A percentile compares a stretch with the other conserved stretches of the same genome.
These are phyloP conservation scores for Cepaea hortensis DNA, from an alignment of 2,888 invertebrate genomes.

Conservation along the genomic window DNA sequence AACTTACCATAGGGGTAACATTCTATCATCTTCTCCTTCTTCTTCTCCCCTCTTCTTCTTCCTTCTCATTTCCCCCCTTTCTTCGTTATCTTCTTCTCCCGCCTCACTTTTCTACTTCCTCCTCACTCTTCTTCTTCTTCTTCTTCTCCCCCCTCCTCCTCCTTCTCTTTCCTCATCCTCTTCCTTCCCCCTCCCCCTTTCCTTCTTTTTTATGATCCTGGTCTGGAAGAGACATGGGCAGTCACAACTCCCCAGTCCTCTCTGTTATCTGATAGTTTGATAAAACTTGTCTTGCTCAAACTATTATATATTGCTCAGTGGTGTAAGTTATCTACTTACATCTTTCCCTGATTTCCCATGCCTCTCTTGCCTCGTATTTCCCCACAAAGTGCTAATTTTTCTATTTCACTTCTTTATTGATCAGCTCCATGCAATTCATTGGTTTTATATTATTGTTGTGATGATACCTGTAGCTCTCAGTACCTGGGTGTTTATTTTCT, in stretches of 20 bases:
- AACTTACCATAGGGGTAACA: too few species aligned
- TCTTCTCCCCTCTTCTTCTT: neutral
- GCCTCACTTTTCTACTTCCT: neutral
- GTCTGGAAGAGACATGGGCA: too few species aligned
- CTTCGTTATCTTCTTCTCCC: neutral
- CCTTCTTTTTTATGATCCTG: neutral
- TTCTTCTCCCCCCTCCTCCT: neutral
- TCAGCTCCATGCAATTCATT: too few species aligned
- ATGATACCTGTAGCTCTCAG: too few species aligned
- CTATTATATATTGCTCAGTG: neutral
- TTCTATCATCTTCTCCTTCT: neutral
- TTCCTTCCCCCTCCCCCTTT: neutral
- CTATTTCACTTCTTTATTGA: too few species aligned
- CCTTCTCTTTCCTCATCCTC: neutral
- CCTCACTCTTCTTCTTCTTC: neutral
- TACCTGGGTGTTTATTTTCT: too few species aligned
- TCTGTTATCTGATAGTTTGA: too few species aligned
- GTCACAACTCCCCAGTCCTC: too few species aligned
- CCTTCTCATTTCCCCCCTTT: neutral
- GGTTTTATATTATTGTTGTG: too few species aligned
- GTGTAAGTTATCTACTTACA: neutral
- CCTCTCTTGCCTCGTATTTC: too few species aligned
- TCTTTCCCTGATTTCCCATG: too few species aligned
- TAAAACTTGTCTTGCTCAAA: neutral
- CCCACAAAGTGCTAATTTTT: too few species aligned